These are phyloP conservation scores for Lates japonicus DNA, from an alignment of 2,797 vertebrate species.

Conservation along the genomic window DNA sequence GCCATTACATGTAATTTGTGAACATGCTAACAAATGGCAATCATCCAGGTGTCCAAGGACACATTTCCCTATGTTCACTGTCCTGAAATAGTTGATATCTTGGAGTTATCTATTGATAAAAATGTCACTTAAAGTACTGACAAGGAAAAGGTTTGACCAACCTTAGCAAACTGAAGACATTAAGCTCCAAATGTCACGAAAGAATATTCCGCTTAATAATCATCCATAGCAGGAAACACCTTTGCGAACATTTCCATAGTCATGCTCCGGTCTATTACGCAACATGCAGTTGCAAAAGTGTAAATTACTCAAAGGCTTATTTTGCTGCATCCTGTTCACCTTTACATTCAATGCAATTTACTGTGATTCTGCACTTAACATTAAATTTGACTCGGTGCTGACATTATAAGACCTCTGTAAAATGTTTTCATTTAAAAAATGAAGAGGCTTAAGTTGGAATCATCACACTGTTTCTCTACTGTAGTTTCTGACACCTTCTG, in stretches of 20 bases:
- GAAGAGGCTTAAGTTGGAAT: conserved; percentile 2
- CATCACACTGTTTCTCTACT: not conserved
- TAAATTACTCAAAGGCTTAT: conserved; percentile 17
- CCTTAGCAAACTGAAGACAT: conserved; percentile 42
- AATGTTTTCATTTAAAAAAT: conserved; percentile 7
- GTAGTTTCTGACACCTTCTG: not conserved
- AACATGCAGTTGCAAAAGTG: not conserved
- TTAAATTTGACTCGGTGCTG: conserved; percentile 1
- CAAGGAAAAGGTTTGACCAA: conserved; percentile 49
- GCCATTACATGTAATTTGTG: conserved; percentile 66
- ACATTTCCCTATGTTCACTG: conserved; percentile 39
- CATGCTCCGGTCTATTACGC: not conserved
- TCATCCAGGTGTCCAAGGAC: conserved; percentile 39
- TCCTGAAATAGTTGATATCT: conserved; percentile 39
- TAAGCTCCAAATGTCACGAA: not conserved
- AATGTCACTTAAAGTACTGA: conserved; percentile 46
- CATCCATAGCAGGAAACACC: not conserved
- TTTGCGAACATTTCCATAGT: not conserved
- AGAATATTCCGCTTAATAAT: conserved; percentile 29
- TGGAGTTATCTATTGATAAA: conserved; percentile 45
- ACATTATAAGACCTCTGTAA: conserved; percentile 13
- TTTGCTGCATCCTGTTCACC: not conserved
- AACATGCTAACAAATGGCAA: conserved; percentile 72
- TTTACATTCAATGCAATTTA: conserved; percentile 1
- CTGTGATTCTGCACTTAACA: not conserved